A percentile compares a stretch with the other conserved stretches of the same genome.
phyloP scores from a whole-genome alignment of 2,888 invertebrate genomes.

The Oasisia sp. region DNA sequence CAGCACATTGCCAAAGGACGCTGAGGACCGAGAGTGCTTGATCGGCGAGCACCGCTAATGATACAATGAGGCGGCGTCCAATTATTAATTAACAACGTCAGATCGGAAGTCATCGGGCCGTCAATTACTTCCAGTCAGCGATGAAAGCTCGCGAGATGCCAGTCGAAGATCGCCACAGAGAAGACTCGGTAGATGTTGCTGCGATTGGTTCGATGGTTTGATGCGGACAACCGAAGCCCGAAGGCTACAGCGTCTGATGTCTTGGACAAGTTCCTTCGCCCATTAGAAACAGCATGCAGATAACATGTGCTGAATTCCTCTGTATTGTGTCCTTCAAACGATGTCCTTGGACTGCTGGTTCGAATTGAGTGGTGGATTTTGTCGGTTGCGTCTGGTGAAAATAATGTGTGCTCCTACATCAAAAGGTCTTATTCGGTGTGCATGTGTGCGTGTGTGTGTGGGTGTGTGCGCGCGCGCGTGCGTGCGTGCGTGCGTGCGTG shows the following conservation, averaged over 20 bases:
- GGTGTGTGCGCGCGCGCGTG: no score
- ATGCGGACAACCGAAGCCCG: not conserved
- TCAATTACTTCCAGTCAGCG: slow-evolving; percentile 17
- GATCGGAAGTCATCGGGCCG: not conserved
- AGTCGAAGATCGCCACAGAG: not conserved
- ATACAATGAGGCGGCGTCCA: not conserved
- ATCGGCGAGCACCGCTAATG: not conserved
- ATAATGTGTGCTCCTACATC: no score
- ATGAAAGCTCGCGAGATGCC: not conserved
- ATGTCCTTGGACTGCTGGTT: not conserved
- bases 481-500: no score
- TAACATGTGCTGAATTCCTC: not conserved
- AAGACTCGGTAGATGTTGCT: not conserved
- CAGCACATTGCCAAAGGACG: not conserved
- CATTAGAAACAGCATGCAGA: not conserved
- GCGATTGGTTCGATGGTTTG: not conserved
- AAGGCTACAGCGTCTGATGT: slow-evolving; percentile 2
- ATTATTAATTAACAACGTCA: slow-evolving; percentile 12
- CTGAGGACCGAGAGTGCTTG: not conserved
- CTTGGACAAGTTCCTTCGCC: not conserved
- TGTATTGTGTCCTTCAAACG: not conserved
- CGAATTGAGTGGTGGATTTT: not conserved
- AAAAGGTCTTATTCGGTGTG: no score
- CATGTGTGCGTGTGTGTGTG: no score
- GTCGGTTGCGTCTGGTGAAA: no score